Evolutionary conservation across 2,113 vertebrate species (phyloP).

Genomic region (Sebastes fasciatus): DNA sequence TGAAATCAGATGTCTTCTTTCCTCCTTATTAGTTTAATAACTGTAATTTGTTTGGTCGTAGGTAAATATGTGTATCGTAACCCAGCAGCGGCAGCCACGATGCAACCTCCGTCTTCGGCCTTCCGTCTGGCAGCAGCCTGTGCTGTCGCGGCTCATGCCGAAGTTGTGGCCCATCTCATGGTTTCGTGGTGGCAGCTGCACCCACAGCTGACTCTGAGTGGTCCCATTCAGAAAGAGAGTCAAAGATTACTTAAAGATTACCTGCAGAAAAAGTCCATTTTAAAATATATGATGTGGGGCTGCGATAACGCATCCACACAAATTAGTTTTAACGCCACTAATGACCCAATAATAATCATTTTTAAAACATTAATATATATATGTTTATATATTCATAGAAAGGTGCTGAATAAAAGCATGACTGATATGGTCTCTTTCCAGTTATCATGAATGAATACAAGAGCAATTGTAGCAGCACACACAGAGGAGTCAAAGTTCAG

Average conservation of each 20-base stretch:
- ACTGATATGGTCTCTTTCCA: too few species aligned
- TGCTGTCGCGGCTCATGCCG: slow-evolving; percentile 94
- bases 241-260: background rate
- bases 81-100: slow-evolving; percentile 98
- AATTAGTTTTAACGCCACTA: too few species aligned
- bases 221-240: slow-evolving; percentile 83
- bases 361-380: too few species aligned
- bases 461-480: background rate
- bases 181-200: slow-evolving; percentile 95
- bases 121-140: slow-evolving; percentile 88
- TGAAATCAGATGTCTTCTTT: background rate
- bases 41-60: background rate
- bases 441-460: too few species aligned
- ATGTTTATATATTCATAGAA: too few species aligned
- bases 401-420: too few species aligned
- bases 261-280: background rate
- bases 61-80: slow-evolving; percentile 68
- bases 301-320: too few species aligned
- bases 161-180: slow-evolving; percentile 99
- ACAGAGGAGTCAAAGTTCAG: slow-evolving; percentile 20
- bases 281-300: background rate
- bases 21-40: background rate
- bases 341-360: too few species aligned
- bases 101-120: slow-evolving; percentile 93
- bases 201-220: slow-evolving; percentile 93